Evolutionary conservation across 2,113 vertebrate species (phyloP).

Genomic region (Mus musculus): DNA sequence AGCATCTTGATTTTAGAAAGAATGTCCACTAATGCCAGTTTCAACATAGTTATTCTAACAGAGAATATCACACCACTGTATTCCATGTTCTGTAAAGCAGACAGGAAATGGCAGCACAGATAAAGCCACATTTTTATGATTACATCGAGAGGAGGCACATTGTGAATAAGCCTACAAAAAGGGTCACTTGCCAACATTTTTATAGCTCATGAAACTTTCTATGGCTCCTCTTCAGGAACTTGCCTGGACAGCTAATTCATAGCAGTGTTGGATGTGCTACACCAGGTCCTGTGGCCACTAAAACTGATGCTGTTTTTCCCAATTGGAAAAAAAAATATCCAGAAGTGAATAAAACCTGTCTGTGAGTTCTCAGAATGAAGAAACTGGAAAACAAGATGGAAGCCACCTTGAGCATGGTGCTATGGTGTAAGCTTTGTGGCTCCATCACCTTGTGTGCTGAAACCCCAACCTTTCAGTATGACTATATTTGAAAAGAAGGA

Average conservation of each 20-base stretch:
- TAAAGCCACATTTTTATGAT: neutral
- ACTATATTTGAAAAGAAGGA: neutral
- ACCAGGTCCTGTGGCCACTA: neutral
- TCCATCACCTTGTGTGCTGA: neutral
- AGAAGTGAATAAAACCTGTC: neutral
- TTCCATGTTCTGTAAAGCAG: neutral
- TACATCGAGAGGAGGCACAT: neutral
- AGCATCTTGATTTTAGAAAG: conserved; percentile 9
- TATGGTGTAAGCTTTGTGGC: neutral
- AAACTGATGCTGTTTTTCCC: neutral
- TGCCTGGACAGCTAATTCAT: neutral
- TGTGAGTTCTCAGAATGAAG: neutral
- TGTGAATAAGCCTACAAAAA: neutral
- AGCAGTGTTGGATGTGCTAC: neutral
- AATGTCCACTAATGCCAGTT: neutral
- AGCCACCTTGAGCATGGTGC: neutral
- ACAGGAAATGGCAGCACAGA: neutral
- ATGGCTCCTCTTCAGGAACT: neutral
- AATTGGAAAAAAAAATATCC: neutral
- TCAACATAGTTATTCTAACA: neutral
- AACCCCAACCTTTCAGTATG: neutral
- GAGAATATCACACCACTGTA: neutral
- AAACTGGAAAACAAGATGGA: conserved; percentile 5
- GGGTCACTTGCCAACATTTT: neutral
- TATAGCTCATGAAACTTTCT: neutral